Percentiles rank a stretch among this genome's conserved stretches.
These are phyloP conservation scores for Macroglossus sobrinus DNA, from an alignment of 2,113 vertebrate species.

Conservation along the genomic window DNA sequence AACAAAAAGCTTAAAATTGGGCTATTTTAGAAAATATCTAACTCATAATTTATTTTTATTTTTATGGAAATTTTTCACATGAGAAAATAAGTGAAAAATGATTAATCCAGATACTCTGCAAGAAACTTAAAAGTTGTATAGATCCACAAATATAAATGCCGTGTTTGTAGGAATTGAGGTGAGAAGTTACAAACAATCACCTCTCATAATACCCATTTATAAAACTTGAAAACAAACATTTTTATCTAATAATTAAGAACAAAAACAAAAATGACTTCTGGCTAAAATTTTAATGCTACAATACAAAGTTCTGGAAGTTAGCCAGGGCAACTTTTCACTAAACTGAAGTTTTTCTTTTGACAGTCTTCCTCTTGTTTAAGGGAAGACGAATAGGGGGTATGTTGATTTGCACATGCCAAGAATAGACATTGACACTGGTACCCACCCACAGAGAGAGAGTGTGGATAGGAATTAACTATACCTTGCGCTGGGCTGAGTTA, in stretches of 20 bases:
- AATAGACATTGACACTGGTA: neutral
- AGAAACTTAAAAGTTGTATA: neutral
- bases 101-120: neutral
- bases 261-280: neutral
- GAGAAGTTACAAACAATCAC: neutral
- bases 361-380: neutral
- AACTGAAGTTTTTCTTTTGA: neutral
- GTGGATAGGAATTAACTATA: neutral
- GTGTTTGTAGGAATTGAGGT: neutral
- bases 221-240: neutral
- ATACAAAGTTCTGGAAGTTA: neutral
- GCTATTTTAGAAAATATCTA: neutral
- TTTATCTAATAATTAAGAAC: neutral
- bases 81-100: neutral
- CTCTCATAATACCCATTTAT: neutral
- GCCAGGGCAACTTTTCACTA: neutral
- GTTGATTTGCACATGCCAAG: neutral
- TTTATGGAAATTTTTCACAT: neutral
- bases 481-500: neutral
- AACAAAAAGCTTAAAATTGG: neutral
- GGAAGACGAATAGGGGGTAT: neutral
- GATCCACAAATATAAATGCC: neutral
- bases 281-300: conserved; percentile 6
- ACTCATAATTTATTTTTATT: neutral
- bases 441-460: neutral